phyloP scores from a whole-genome alignment of 1,140 invertebrate genomes.

The Drosophila littoralis region DNA sequence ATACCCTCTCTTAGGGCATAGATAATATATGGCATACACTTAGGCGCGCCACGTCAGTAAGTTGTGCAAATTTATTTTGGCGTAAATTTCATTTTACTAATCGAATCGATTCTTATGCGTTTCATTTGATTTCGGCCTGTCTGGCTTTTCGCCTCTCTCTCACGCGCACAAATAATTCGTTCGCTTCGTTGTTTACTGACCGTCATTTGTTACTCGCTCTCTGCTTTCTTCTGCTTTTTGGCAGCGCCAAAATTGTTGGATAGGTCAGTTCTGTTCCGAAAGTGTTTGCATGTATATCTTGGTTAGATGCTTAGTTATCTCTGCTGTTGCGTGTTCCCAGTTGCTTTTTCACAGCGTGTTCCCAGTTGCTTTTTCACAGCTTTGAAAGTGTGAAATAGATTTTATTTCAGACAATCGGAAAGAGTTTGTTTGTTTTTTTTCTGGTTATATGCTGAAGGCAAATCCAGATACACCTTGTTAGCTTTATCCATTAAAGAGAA shows the following conservation, averaged over 20 bases:
- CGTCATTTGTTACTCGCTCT: constrained; percentile 26
- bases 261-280: constrained; percentile 25
- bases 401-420: background rate
- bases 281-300: background rate
- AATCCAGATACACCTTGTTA: background rate
- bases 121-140: constrained; percentile 70
- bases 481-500: background rate
- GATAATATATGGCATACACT: constrained; percentile 71
- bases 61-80: constrained; percentile 79
- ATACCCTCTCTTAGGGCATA: background rate
- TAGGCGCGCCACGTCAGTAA: constrained; percentile 74
- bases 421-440: background rate
- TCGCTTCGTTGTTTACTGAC: constrained; percentile 32
- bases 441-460: no score
- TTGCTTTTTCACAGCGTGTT: background rate
- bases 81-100: constrained; percentile 81
- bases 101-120: constrained; percentile 82
- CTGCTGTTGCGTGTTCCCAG: constrained; percentile 1
- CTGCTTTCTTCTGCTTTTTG: background rate
- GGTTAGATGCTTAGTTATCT: background rate
- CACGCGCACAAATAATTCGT: constrained; percentile 32
- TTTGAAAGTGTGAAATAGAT: background rate
- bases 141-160: constrained; percentile 52
- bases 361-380: constrained; percentile 6
- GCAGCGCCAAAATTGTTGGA: constrained; percentile 14